Evolutionary conservation across 2,113 vertebrate genomes (phyloP), one percentile per base, ranked within the genome.

Genomic region (Manacus vitellinus): DNA sequence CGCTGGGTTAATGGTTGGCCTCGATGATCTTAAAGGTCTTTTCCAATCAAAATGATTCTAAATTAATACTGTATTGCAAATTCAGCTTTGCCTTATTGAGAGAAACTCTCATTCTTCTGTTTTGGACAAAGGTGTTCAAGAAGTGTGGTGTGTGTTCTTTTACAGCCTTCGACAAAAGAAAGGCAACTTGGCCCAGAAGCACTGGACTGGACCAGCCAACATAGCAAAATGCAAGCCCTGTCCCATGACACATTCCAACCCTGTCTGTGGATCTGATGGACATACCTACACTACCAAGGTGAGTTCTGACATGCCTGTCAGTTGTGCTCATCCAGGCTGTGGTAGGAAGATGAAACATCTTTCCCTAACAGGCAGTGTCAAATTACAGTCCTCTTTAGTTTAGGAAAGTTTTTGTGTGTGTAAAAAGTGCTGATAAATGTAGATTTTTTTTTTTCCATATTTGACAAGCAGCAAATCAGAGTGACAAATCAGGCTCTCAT

Each of bases 231-330:
- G 99, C 97, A 99, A 97, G 83, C 97, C 98, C 7, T 99, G 99
- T 68, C 98, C 99, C 0, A 3, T 67, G 35, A 56, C 92, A 0
- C 98, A 97, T 19, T 17, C 97, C 37, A 91, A 33, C 52, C 67
- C 98, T 3, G 97, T 99, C 74, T 99, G 99, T 7, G 98, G 98
- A 9, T 99, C 99, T 0, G 99, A 99, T 15, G 99, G 99, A 37
- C 99, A 99, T 94, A 99, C 98, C 2, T 99, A 99, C 12, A 97
- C 96, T 3, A 98, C 98, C 73, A 98, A 98, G 98, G 99, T 99
- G 46, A 85, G 88, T 65, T 33, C 58, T 3, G 5, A 43, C 54
- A 21, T 8, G 35, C 52, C 35, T 35, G 3, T 3, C n/a, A 15
- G 17, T 3, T 4, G 4, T 6, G 14, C 10, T 46, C 59, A 4